Base-by-base conservation (phyloP, 2,888 invertebrate genomes). In the Shargacucullia verbasci region DNA sequence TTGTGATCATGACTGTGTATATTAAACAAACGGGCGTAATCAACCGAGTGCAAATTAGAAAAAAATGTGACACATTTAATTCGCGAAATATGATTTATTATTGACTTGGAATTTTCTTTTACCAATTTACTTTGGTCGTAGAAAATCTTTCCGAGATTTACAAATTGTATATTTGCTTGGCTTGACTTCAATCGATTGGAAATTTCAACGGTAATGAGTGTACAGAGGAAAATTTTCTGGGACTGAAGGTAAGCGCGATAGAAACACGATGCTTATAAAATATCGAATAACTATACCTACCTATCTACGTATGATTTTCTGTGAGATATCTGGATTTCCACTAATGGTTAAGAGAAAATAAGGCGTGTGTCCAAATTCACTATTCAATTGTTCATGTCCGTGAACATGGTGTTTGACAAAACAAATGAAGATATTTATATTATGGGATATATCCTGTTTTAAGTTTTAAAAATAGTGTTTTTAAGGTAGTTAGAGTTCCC, bases 171-270 rank as follows among this genome's bases (percentile, higher is more conserved):
- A 79, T 78, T 80, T 81, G 69, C 77, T 63, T 74, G 75, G 69
- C 59, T 80, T 79, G 77, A 72, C 73, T 81, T 82, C 80, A 81
- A 83, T 83, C 78, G 78, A 79, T 83, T 80, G 84, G 79, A 82
- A 84, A 81, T 78, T 76, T 64, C 72, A 72, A 71, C 70, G 76
- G 75, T 81, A 82, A 84, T 82, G 79, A 83, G 70, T 76, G 64
- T 54, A 60, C 50, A 60, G 2, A 20, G 65, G 70, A 70, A 65
- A 40, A 54, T 70, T 74, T 78, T 75, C 70, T 57, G 64, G 56
- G 70, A 69, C 75, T 75, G 74, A 67, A 67, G 73, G 70, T 48
- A 69, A 67, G 66, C 58, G 68, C 55, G 68, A 75, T 67, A 80
- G 73, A 70, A 69, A 69, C 64, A 72, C 68, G 55, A 60, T 64